These are phyloP conservation scores for Callyntrura sp. DNA, from an alignment of 2,888 invertebrate species.

Conservation along the genomic window DNA sequence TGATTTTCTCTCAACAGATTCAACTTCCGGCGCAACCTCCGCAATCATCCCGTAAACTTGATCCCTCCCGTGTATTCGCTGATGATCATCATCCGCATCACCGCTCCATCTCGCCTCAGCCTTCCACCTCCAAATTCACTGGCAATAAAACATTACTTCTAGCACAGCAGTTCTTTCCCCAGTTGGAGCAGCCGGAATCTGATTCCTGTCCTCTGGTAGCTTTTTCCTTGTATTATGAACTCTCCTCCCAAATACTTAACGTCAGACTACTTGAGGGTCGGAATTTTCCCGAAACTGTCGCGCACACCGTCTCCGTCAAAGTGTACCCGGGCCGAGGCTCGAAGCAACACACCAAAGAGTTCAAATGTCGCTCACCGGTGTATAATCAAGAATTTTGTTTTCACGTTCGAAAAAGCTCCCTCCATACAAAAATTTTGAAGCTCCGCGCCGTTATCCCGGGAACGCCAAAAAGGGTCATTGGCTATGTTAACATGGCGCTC, in stretches of 20 bases:
- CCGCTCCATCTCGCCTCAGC: conserved; percentile 57
- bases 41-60: neutral
- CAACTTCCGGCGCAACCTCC: conserved; percentile 74
- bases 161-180: conserved; percentile 82
- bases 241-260: conserved; percentile 79
- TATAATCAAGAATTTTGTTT: conserved; percentile 83
- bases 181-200: conserved; percentile 77
- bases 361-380: conserved; percentile 78
- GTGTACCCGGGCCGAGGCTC: conserved; percentile 82
- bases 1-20: conserved; percentile 60
- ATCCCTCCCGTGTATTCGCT: neutral
- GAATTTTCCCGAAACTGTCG: conserved; percentile 79
- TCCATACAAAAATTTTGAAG: conserved; percentile 82
- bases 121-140: conserved; percentile 53
- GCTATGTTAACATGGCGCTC: conserved; percentile 82
- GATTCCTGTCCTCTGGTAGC: conserved; percentile 79
- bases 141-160: conserved; percentile 66
- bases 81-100: conserved; percentile 20
- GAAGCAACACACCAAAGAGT: conserved; percentile 82
- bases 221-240: conserved; percentile 80
- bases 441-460: conserved; percentile 79
- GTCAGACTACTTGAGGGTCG: conserved; percentile 81
- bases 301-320: conserved; percentile 81
- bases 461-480: conserved; percentile 80
- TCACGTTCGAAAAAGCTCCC: conserved; percentile 80